Evolutionary conservation across 35 echinoderm and acorn worm genomes (phyloP).

Genomic region (Ptychodera flava): DNA sequence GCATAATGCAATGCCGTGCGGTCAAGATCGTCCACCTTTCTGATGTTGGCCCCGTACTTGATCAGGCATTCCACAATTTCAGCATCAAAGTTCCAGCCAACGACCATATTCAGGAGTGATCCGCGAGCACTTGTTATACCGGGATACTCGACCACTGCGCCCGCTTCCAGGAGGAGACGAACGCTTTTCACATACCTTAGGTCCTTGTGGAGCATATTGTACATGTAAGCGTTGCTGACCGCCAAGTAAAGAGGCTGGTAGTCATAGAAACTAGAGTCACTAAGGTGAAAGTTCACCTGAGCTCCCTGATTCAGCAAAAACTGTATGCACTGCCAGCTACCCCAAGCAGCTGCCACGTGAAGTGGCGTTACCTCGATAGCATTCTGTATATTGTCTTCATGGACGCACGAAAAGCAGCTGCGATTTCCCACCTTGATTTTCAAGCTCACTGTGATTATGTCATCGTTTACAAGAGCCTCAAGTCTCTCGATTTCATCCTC

Average conservation of each 20-base stretch:
- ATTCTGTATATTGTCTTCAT: background rate
- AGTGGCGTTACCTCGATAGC: background rate
- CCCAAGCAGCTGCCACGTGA: background rate
- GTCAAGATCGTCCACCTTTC: background rate
- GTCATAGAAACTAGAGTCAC: background rate
- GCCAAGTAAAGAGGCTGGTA: background rate
- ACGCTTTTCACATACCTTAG: background rate
- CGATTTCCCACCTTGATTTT: background rate
- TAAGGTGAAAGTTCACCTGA: background rate
- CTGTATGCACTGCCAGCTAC: background rate
- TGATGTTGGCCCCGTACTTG: background rate
- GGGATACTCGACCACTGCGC: background rate
- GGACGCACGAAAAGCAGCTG: background rate
- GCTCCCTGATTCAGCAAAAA: background rate
- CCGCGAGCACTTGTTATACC: background rate
- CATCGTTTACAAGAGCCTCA: background rate
- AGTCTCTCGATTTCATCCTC: background rate
- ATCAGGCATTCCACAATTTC: background rate
- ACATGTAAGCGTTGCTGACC: background rate
- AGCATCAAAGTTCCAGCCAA: background rate
- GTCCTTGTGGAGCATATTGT: background rate
- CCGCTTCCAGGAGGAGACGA: background rate
- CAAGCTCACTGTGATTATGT: background rate
- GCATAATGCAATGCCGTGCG: background rate
- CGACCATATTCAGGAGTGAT: background rate